Base-by-base conservation (phyloP, 53 echinoderm and acorn worm species). In the Echinometra lucunter region DNA sequence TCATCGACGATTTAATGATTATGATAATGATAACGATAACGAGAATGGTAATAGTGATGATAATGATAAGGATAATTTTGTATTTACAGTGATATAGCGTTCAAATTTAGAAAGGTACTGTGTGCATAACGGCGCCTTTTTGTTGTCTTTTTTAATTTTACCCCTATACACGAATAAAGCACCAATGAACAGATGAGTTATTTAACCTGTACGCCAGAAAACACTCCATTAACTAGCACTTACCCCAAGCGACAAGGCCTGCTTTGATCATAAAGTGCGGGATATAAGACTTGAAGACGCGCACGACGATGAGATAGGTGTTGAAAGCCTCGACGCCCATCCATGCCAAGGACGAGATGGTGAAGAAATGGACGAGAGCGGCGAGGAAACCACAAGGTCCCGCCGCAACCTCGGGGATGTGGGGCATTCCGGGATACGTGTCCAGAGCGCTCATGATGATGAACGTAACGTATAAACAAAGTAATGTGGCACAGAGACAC, bases 221-320 rank as follows among this genome's bases (percentile, higher is more conserved):
- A 44, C 9, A 2, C 13, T 40, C 23, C 38, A n/a, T n/a, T n/a
- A n/a, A n/a, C n/a, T n/a, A n/a, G n/a, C n/a, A 17, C 89, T 58
- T 19, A 89, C 89, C 89, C 89, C 89, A 89, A 28, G 30, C 89
- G 1, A 89, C 63, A 10, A 89, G 21, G 1, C 30, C 38, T 15
- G 89, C 89, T 40, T 58, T 89, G 34, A 89, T n/a, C 89, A 89
- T 89, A 12, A 89, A 89, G 1, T n/a, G n/a, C 7, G 89, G 89
- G 34, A 89, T 58, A 60, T 58, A 58, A n/a, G 63, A 21, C 38
- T 60, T 53, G 32, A 60, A 89, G 18, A 89, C 89, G 27, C 11
- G 6, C 1, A 89, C 23, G 58, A 58, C 27, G 58, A 89, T 34
- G 11, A 88, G 88, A 56, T 88, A 88, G 11, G 88, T 88, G 23